phyloP scores from a whole-genome alignment of 2,797 vertebrate genomes.

The Acanthiza pusilla region DNA sequence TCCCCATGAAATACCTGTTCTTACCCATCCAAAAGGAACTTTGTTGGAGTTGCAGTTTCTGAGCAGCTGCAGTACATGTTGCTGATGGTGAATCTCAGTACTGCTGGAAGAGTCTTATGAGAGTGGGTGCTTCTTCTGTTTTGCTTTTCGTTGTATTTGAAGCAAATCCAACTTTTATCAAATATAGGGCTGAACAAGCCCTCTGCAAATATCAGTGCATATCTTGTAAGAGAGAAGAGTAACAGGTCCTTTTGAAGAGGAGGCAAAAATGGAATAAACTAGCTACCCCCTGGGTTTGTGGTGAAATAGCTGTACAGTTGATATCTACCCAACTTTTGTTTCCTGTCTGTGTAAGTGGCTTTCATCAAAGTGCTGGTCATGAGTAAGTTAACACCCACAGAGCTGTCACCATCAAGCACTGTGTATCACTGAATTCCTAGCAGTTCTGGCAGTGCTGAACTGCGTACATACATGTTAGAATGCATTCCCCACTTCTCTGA shows the following conservation, averaged over 20 bases:
- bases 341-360: background rate
- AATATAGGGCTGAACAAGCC: background rate
- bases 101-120: background rate
- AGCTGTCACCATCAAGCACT: background rate
- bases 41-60: background rate
- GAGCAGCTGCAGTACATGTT: background rate
- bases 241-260: background rate
- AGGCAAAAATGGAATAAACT: background rate
- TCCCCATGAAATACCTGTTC: background rate
- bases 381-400: background rate
- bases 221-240: background rate
- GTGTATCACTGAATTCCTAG: background rate
- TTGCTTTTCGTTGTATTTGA: background rate
- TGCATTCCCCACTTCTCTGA: background rate
- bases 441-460: background rate
- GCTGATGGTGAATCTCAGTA: background rate
- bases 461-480: background rate
- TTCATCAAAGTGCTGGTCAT: background rate
- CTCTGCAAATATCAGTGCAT: background rate
- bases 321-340: background rate
- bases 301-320: background rate
- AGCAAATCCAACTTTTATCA: background rate
- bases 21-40: background rate
- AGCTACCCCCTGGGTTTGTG: background rate
- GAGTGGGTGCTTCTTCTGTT: background rate